Base-by-base conservation (phyloP, 2,888 invertebrate species). In the Andricus curvator region DNA sequence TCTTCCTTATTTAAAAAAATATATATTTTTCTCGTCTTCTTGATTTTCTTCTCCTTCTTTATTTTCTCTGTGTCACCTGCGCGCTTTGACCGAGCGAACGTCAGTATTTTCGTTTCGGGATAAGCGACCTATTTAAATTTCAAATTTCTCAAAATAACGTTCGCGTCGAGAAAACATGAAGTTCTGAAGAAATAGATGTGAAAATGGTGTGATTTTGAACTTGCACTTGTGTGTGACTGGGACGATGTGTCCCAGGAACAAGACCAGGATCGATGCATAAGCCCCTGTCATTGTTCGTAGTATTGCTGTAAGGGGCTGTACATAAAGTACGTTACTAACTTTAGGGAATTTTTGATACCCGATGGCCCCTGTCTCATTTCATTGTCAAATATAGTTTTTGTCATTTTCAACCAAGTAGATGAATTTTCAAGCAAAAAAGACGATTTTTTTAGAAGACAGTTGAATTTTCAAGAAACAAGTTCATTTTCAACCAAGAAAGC, bases 81-180 rank as follows among this genome's bases (percentile, higher is more conserved):
- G 88, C 87, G 88, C 85, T 88, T 89, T 88, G 88, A 88, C 88
- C 89, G 89, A 90, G 89, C 88, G 88, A 90, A 89, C 88, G 84
- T 81, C 77, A 84, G 33, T 37, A 17, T 56, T 82, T 83, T 84
- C 78, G 70, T 62, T 62, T 5, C 15, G 25, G 62, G 25, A 25
- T 25, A 22, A 60, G 13, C 62, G 13, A 62, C 25, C n/a, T 5
- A 62, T 62, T 62, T 6, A 22, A 25, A 62, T 62, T 62, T 15
- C 6, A 2, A 15, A 25, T 15, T 62, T 62, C 25, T 62, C n/a
- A n/a, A 37, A 41, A 37, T n/a, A 41, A 22, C 37, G 22, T 67
- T 67, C n/a, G n/a, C 13, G 37, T 37, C n/a, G 37, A 67, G 37
- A 67, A 67, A 62, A 37, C 2, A 11, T 67, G 2, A 67, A 15